These are phyloP conservation scores for Sycobia sp. DNA, from an alignment of 1,140 invertebrate species.

Conservation along the genomic window DNA sequence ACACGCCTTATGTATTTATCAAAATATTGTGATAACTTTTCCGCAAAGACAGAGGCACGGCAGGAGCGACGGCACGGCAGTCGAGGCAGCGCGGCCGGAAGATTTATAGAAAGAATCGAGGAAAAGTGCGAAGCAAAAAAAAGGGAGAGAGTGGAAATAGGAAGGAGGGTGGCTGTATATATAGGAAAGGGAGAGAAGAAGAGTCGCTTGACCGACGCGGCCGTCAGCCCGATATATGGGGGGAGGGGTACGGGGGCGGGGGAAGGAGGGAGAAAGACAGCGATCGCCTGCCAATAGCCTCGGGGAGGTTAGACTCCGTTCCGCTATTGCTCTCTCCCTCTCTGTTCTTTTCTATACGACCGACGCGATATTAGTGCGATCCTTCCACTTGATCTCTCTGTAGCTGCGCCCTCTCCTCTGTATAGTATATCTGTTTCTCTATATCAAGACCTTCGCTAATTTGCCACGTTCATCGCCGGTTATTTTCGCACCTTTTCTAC, in stretches of 20 bases:
- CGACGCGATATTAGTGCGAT: background rate
- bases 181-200: background rate
- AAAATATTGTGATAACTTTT: conserved; percentile 59
- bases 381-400: no score
- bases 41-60: conserved; percentile 13
- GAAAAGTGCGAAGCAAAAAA: background rate
- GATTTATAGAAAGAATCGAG: conserved; percentile 23
- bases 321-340: background rate
- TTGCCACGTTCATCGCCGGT: background rate
- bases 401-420: no score
- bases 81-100: background rate
- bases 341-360: background rate
- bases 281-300: background rate
- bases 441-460: background rate
- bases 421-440: no score
- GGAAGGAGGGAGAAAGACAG: no score
- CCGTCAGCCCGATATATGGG: no score
- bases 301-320: background rate
- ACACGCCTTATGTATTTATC: conserved; percentile 59
- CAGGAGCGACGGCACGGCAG: no score
- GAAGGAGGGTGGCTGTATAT: background rate
- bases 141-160: background rate
- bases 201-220: background rate
- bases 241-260: no score
- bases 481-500: background rate